Percentiles rank a stretch among this genome's conserved stretches.
Evolutionary conservation across 2,888 invertebrate genomes (phyloP).

Genomic region (Andrena dorsata): DNA sequence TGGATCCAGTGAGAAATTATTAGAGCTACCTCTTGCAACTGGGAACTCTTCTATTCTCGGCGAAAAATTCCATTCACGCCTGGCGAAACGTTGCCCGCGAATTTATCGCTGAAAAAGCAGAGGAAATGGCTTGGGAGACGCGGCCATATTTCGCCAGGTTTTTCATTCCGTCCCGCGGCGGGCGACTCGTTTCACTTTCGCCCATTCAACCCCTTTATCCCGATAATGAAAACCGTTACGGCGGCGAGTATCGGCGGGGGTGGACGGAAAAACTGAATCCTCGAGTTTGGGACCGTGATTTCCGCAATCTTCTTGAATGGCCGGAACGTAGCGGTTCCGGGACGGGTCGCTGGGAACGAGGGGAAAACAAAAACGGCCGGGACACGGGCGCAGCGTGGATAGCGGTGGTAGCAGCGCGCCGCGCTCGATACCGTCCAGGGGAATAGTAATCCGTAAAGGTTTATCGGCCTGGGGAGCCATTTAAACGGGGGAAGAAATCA

Average conservation of each 20-base stretch:
- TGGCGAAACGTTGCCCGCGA: background rate
- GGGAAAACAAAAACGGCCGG: slow-evolving; percentile 10
- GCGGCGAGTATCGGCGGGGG: background rate
- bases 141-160: background rate
- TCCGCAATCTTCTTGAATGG: slow-evolving; percentile 13
- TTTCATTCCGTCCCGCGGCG: background rate
- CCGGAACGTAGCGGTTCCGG: background rate
- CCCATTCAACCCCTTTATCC: background rate
- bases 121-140: background rate
- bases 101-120: background rate
- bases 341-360: background rate
- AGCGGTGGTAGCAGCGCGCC: background rate
- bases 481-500: slow-evolving; percentile 53
- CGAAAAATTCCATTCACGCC: too few relatives aligned
- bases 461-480: slow-evolving; percentile 74
- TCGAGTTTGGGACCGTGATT: slow-evolving; percentile 10
- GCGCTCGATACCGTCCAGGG: slow-evolving; percentile 11
- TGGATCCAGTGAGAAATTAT: too few relatives aligned
- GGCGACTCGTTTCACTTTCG: slow-evolving; percentile 12
- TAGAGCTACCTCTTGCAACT: too few relatives aligned
- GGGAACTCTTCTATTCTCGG: too few relatives aligned
- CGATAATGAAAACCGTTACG: background rate
- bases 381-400: background rate
- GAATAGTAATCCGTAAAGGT: slow-evolving; percentile 77
- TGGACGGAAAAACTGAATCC: background rate